Base-by-base conservation (phyloP, 2,797 vertebrate genomes). In the Sphaeramia orbicularis region DNA sequence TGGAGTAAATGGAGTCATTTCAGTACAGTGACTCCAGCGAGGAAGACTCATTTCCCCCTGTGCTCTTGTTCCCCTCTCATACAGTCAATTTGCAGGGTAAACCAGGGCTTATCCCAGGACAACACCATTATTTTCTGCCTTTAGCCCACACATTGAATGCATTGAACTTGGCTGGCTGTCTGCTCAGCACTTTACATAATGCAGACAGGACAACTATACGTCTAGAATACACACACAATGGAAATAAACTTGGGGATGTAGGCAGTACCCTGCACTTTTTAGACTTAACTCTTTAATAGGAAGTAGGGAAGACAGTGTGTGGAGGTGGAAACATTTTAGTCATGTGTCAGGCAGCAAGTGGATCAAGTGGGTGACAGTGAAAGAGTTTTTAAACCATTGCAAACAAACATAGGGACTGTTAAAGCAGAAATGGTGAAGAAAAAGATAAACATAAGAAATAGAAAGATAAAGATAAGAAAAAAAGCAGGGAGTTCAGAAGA, bases 71-170 rank as follows among this genome's bases (percentile, higher is more conserved):
- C 32, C 30, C 24, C 15, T 47, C 58, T 59, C 66, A 19, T 65
- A 73, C 65, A 53, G 60, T 65, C 51, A 68, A 63, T 81, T 82
- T 81, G 47, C 71, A 81, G 82, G 80, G 53, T 89, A 86, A 88
- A 83, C 16, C 43, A 77, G 72, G 65, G 71, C 74, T 84, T 65
- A 74, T 84, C 79, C 74, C 68, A 16, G 75, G 71, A 86, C 78
- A 74, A 81, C 69, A 65, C 71, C 72, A 69, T 88, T 85, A 85
- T 84, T 81, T 83, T 79, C 71, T 69, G 75, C 57, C 66, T 76
- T 80, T 76, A 79, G 74, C 63, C 37, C 40, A 43, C 74, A 74
- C 81, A 74, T 40, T 80, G 66, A 74, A 78, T 65, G 74, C 68
- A 74, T 37, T 73, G 74, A 78, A 76, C 67, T 76, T 71, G 69